Evolutionary conservation across 2,113 vertebrate species (phyloP).

Genomic region (Poecilia latipinna): DNA sequence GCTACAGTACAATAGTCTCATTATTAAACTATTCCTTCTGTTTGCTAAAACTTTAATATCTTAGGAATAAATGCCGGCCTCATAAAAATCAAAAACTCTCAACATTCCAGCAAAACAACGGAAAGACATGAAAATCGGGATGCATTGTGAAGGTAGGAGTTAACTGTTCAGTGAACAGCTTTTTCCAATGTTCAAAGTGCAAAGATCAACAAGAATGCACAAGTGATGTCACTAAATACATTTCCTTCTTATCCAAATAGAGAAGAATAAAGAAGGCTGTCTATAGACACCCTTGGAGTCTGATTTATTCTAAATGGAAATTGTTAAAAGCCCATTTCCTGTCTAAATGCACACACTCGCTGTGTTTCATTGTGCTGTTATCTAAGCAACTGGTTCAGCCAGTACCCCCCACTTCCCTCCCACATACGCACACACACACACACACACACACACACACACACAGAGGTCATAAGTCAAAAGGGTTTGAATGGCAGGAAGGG

Average conservation of each 20-base stretch:
- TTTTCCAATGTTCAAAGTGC: too few species aligned
- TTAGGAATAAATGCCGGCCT: too few species aligned
- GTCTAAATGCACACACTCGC: constrained; percentile 11
- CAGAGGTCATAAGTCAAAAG: constrained; percentile 55
- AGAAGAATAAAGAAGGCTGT: background rate
- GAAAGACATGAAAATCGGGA: too few species aligned
- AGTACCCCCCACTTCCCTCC: constrained; percentile 22
- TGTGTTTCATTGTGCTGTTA: constrained; percentile 27
- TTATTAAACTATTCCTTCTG: too few species aligned
- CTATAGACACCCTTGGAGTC: background rate
- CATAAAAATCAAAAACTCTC: too few species aligned
- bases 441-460: constrained; percentile 26
- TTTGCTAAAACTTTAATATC: too few species aligned
- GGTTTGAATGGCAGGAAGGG: constrained; percentile 73
- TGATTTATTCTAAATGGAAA: constrained; percentile 3
- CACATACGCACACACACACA: background rate
- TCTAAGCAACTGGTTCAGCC: constrained; percentile 43
- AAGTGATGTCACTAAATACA: background rate
- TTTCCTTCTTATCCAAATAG: background rate
- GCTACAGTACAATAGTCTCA: too few species aligned
- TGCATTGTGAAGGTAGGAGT: too few species aligned
- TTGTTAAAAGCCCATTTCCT: background rate
- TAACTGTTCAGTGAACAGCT: too few species aligned
- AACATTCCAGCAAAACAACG: too few species aligned
- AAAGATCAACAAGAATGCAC: too few species aligned